phyloP scores from a whole-genome alignment of 2,888 invertebrate species.

The Scelioninae gen. 2 region DNA sequence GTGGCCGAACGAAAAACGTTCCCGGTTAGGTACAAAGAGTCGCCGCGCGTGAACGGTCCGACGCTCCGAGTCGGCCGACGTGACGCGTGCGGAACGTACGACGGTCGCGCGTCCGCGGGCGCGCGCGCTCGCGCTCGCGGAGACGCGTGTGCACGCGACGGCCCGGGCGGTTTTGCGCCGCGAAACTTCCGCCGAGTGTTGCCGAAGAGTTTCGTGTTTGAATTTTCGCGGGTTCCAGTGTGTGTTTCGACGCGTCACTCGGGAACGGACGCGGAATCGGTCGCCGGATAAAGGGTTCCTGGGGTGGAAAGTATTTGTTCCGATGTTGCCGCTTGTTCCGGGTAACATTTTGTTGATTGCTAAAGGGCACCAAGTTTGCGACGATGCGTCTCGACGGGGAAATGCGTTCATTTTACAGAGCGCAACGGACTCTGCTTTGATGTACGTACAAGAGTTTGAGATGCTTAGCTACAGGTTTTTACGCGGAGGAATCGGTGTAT shows the following conservation, averaged over 20 bases:
- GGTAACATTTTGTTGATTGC: neutral
- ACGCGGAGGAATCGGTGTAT: too few relatives aligned
- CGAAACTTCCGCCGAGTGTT: conserved; percentile 12
- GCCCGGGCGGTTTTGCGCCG: conserved; percentile 5
- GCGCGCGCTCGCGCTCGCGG: conserved; percentile 54
- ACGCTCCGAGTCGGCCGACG: conserved; percentile 54
- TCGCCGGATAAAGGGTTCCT: too few relatives aligned
- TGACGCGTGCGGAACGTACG: conserved; percentile 46
- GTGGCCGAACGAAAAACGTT: conserved; percentile 64
- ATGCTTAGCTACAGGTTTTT: too few relatives aligned
- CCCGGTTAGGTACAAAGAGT: conserved; percentile 55
- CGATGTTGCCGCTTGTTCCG: neutral
- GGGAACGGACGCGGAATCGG: too few relatives aligned
- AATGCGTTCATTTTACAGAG: neutral
- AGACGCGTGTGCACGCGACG: conserved; percentile 26
- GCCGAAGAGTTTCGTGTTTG: conserved; percentile 17
- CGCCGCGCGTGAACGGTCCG: conserved; percentile 59
- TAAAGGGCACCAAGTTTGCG: too few relatives aligned
- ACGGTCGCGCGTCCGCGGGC: conserved; percentile 51
- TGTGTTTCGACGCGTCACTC: neutral
- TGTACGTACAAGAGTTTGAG: neutral
- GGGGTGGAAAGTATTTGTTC: too few relatives aligned
- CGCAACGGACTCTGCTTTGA: conserved; percentile 1
- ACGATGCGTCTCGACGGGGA: neutral
- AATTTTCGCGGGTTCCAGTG: conserved; percentile 30